A percentile compares a stretch with the other conserved stretches of the same genome.
Conservation (phyloP, 2,797 vertebrate genomes). For the Enteromius thamalakanensis region DNA sequence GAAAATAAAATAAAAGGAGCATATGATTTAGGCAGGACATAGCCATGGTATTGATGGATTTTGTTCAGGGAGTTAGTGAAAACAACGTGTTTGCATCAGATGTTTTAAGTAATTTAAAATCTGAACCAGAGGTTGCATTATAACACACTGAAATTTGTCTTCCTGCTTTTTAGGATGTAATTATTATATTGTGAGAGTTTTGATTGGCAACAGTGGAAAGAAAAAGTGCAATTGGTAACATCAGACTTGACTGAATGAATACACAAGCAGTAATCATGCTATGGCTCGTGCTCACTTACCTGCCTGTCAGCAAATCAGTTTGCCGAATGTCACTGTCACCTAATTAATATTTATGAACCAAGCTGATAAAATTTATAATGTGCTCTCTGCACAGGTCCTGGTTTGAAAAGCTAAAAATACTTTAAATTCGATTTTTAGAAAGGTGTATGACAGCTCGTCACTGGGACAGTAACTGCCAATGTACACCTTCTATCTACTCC, state of each 20-base stretch:
- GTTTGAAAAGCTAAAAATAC: conserved; percentile 8
- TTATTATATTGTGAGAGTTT: not conserved
- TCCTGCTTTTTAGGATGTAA: not conserved
- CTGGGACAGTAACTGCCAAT: not conserved
- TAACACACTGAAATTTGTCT: not conserved
- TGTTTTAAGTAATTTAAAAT: not conserved
- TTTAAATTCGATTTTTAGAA: not conserved
- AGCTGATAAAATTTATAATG: conserved; percentile 14
- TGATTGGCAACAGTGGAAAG: not conserved
- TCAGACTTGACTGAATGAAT: not conserved
- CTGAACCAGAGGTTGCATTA: not conserved
- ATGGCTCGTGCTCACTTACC: conserved; percentile 1
- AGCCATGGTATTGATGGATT: conserved; percentile 5
- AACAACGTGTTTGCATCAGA: not conserved
- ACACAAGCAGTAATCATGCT: not conserved
- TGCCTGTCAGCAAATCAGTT: conserved; percentile 34
- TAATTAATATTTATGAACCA: conserved; percentile 37
- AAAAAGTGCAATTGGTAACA: not conserved
- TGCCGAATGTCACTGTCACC: conserved; percentile 19
- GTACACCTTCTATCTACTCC: not conserved
- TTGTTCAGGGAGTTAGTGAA: not conserved
- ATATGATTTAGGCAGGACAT: conserved; percentile 3
- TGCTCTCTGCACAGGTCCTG: not conserved
- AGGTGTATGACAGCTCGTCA: not conserved
- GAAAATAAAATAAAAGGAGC: not conserved